Evolutionary conservation across 2,888 invertebrate species (phyloP), one percentile per base, ranked within the genome.

Genomic region (Galeopsomyia nigrocyanea): DNA sequence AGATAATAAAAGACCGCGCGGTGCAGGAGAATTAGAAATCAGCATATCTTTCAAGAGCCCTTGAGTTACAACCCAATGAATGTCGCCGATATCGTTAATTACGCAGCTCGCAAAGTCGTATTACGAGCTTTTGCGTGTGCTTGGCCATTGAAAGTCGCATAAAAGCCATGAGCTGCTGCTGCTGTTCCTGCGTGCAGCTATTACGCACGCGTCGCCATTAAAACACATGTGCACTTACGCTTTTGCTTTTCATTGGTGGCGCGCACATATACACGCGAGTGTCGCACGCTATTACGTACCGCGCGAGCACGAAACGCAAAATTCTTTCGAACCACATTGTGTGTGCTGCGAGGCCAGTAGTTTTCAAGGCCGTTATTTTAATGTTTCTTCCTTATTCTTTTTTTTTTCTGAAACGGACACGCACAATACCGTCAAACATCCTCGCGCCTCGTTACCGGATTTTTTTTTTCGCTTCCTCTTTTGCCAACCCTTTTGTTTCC

Each of bases 21-120:
- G 7, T 39, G 7, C 7, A 39, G 39, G 1, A 7, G 13, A 31
- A 21, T 22, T 21, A 26, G 22, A 10, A 39, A 56, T 5, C 14
- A 14, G 22, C 56, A 50, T 55, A 66, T 57, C 47, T 57, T 14
- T 57, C 57, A 49, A 49, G 65, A 65, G 46, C 21, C 55, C 21
- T 78, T 80, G 78, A 81, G 76, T 79, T 80, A 82, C 77, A 76
- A 71, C 69, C 61, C 71, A 74, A 72, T 76, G 74, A 75, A 80
- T 78, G 76, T 75, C 77, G 51, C 74, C 76, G 74, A 78, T 71
- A 75, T 67, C 77, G 78, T 77, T 81, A 78, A 82, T 81, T 80
- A 78, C 79, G 71, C 75, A 73, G 22, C 74, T 64, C 56, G 60
- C 71, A 73, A 76, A 76, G 75, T 60, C 50, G 46, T 63, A 50